Evolutionary conservation across 2,888 invertebrate species (phyloP).

Genomic region (Myathropa florea): DNA sequence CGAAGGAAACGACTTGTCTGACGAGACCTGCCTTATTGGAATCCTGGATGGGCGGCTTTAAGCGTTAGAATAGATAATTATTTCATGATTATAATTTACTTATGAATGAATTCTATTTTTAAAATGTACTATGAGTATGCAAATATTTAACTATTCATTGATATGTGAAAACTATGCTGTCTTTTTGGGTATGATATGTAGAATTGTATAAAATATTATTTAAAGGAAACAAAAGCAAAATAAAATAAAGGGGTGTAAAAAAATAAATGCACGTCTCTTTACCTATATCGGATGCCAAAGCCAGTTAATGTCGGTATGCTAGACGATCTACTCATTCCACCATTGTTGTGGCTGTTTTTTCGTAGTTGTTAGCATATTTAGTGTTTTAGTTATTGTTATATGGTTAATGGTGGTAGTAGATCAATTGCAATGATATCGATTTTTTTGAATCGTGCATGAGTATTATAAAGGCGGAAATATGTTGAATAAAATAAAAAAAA

Average conservation of each 20-base stretch:
- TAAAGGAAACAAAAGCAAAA: constrained; percentile 64
- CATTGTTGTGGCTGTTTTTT: constrained; percentile 81
- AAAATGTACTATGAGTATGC: neutral
- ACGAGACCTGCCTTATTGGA: constrained; percentile 79
- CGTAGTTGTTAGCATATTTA: constrained; percentile 64
- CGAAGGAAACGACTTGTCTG: constrained; percentile 78
- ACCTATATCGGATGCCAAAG: constrained; percentile 80
- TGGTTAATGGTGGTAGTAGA: constrained; percentile 56
- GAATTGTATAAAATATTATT: constrained; percentile 16
- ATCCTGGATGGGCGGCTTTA: constrained; percentile 79
- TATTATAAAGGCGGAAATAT: constrained; percentile 50
- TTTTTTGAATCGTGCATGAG: constrained; percentile 60
- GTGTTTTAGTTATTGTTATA: constrained; percentile 63
- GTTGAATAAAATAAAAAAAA: constrained; percentile 52
- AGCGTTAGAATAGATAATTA: constrained; percentile 42
- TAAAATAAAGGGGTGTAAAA: constrained; percentile 31
- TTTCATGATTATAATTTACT: neutral
- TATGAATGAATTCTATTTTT: neutral
- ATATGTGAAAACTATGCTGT: neutral
- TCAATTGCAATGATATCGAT: constrained; percentile 65
- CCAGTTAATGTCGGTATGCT: constrained; percentile 91
- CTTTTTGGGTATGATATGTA: neutral
- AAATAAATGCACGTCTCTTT: constrained; percentile 68
- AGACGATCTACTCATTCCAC: constrained; percentile 93
- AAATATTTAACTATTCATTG: neutral